Evolutionary conservation across 2,888 invertebrate species (phyloP).

Genomic region (Uloborus plumipes): DNA sequence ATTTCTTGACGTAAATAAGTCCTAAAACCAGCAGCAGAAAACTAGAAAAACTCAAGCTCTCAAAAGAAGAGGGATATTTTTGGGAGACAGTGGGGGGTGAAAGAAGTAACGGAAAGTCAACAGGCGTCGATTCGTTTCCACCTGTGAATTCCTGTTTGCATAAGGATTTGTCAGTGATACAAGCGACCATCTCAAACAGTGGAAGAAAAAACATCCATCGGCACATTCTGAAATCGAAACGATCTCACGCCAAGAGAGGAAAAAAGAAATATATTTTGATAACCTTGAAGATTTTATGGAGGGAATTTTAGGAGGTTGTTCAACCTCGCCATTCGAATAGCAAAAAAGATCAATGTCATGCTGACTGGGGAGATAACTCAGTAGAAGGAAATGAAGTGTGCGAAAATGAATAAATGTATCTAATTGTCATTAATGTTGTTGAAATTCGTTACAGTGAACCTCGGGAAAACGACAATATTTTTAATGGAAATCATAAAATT

Average conservation of each 20-base stretch:
- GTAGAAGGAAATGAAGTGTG: no score
- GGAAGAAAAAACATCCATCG: slow-evolving; percentile 30
- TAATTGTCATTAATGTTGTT: no score
- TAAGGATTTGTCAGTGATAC: slow-evolving; percentile 46
- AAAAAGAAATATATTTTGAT: slow-evolving; percentile 49
- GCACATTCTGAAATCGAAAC: slow-evolving; percentile 56
- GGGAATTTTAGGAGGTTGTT: slow-evolving; percentile 44
- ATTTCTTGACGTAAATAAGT: no score
- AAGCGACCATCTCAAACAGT: slow-evolving; percentile 5
- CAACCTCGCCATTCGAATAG: slow-evolving; percentile 16
- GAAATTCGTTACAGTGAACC: no score
- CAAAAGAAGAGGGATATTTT: no score
- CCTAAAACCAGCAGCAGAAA: no score
- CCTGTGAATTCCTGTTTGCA: slow-evolving; percentile 62
- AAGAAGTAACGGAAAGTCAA: slow-evolving; percentile 60
- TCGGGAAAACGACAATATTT: no score
- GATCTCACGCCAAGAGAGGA: slow-evolving; percentile 15
- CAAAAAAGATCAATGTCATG: no score
- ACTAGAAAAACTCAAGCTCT: no score
- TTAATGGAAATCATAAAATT: no score
- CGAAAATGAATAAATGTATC: no score
- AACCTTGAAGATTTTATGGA: slow-evolving; percentile 35
- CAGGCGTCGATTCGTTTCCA: slow-evolving; percentile 41
- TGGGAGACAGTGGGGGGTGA: slow-evolving; percentile 14
- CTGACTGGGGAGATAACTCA: no score